Base-by-base conservation (phyloP, 2,113 vertebrate genomes). In the Athene noctua region DNA sequence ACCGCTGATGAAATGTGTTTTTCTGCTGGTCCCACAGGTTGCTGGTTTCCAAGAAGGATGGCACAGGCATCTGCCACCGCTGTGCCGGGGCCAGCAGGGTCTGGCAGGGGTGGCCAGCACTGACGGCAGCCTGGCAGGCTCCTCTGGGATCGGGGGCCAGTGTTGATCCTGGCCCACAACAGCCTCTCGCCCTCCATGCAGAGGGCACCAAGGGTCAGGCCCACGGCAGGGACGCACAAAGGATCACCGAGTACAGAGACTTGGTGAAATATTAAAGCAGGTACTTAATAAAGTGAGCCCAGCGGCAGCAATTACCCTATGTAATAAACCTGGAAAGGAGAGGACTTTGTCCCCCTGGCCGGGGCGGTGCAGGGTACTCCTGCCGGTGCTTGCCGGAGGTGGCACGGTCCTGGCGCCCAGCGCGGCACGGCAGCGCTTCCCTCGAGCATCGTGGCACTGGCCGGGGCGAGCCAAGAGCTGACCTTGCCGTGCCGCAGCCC, bases 201-300 rank as follows among this genome's bases (percentile, higher is more conserved):
- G 44, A 90, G 72, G 51, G 65, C 13, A 34, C 77, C 1, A 0
- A 14, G 52, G 66, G 71, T 47, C 88, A 79, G 42, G 38, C 58
- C 26, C 26, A 21, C 0, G 2, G 46, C 55, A 46, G 79, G 57
- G 91, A 44, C 22, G 4, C 34, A 16, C 5, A 0, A 90, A 78
- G 71, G 94, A 85, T 88, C 86, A 86, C 68, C 3, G 0, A 38
- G 85, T 85, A 77, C 14, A 0, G 75, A 92, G 70, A 14, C 40
- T 66, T 20, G 59, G 97, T 95, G 93, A 94, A 92, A 92, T 82
- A 97, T 96, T 95, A 86, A 97, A 97, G 80, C 70, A 4, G 49
- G 88, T 12, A 12, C 94, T 93, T 88, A 62, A 75, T 81, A 61
- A 92, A 78, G 94, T 2, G 0, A 88, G 70, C 72, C 57, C 58